A percentile compares a stretch with the other conserved stretches of the same genome.
phyloP scores from a whole-genome alignment of 1,140 invertebrate species.

The Penaeus chinensis region DNA sequence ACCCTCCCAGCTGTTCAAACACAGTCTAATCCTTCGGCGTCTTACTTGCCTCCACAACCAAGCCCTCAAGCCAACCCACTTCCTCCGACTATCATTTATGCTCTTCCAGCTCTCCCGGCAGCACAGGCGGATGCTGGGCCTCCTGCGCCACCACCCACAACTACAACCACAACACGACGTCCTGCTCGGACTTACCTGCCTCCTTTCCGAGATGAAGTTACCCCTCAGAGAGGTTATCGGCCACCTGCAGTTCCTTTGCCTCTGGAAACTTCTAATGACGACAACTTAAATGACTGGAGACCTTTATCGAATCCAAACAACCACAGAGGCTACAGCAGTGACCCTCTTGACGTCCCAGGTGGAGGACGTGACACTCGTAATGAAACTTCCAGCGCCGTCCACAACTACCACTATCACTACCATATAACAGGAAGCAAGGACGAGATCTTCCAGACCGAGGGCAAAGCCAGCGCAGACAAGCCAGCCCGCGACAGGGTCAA shows the following conservation, averaged over 20 bases:
- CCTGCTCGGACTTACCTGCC: neutral
- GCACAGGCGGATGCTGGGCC: neutral
- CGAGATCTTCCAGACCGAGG: neutral
- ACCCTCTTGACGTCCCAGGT: neutral
- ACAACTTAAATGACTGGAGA: neutral
- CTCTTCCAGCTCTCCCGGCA: neutral
- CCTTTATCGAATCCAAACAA: neutral
- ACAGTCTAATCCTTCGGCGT: neutral
- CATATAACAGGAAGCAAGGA: slow-evolving; percentile 14
- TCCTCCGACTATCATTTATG: neutral
- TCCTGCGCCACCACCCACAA: neutral
- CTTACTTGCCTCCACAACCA: neutral
- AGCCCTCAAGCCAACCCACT: neutral
- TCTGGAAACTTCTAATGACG: slow-evolving; percentile 7
- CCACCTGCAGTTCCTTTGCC: slow-evolving; percentile 34
- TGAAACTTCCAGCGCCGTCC: neutral
- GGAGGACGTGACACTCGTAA: neutral
- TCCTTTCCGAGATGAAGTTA: neutral
- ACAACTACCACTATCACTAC: slow-evolving; percentile 54
- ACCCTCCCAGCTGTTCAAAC: neutral
- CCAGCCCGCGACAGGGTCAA: neutral
- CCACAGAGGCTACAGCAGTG: neutral
- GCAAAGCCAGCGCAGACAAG: neutral
- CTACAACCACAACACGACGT: neutral
- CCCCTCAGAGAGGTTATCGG: neutral